Evolutionary conservation across 2,888 invertebrate genomes (phyloP).

Genomic region (Epinotia brunnichana): DNA sequence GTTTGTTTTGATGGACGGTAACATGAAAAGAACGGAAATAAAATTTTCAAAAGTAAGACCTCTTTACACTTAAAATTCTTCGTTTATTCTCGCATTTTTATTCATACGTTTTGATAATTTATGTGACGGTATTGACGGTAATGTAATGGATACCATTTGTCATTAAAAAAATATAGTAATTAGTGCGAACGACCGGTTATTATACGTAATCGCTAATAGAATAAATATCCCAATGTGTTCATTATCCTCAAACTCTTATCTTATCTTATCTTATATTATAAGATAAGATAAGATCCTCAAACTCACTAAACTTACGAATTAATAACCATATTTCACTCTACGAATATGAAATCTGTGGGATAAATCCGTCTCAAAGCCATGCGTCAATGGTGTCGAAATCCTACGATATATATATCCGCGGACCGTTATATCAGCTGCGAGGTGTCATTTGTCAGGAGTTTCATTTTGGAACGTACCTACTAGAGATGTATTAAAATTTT

Average conservation of each 20-base stretch:
- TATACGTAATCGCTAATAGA: neutral
- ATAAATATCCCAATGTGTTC: neutral
- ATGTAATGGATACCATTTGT: no score
- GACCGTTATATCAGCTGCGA: conserved; percentile 66
- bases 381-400: conserved; percentile 49
- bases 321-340: conserved; percentile 22
- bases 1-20: conserved; percentile 4
- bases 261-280: no score
- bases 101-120: no score
- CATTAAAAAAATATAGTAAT: no score
- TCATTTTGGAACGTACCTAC: neutral
- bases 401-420: conserved; percentile 64
- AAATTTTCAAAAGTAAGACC: neutral
- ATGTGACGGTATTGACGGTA: no score
- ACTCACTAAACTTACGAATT: conserved; percentile 9
- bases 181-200: no score
- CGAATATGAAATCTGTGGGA: conserved; percentile 33
- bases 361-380: conserved; percentile 29
- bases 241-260: conserved; percentile 2
- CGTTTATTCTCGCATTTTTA: no score
- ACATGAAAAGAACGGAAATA: neutral
- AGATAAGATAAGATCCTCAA: no score
- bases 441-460: conserved; percentile 64
- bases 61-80: neutral
- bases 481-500: neutral